These are phyloP conservation scores for Sesamia inferens DNA, from an alignment of 2,888 invertebrate genomes.

Conservation along the genomic window DNA sequence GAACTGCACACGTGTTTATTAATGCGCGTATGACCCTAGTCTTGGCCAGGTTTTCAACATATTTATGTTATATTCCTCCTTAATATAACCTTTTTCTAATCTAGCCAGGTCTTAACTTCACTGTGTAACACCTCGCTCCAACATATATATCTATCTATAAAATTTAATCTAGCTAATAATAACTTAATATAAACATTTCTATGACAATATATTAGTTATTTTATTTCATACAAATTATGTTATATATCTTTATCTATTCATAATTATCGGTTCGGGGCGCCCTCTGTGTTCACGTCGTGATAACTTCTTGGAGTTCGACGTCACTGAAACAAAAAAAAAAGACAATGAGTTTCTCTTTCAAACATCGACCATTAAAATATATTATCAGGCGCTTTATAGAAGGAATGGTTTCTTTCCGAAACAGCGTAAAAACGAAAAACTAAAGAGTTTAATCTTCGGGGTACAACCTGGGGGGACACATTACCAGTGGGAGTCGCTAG, in stretches of 20 bases:
- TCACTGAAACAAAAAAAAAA: slow-evolving; percentile 47
- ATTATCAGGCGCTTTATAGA: too few relatives aligned
- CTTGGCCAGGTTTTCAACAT: neutral
- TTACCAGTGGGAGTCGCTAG: too few relatives aligned
- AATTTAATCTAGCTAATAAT: slow-evolving; percentile 55
- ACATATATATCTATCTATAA: slow-evolving; percentile 49
- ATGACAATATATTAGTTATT: slow-evolving; percentile 55
- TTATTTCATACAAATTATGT: slow-evolving; percentile 55
- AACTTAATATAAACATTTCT: slow-evolving; percentile 56
- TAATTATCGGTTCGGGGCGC: slow-evolving; percentile 47
- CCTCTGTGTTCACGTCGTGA: slow-evolving; percentile 37
- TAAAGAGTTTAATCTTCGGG: too few relatives aligned
- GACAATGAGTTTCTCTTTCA: neutral
- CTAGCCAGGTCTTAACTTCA: neutral
- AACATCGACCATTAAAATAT: too few relatives aligned
- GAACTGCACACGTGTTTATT: too few relatives aligned
- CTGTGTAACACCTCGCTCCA: slow-evolving; percentile 30
- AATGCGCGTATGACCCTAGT: too few relatives aligned
- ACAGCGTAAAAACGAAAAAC: too few relatives aligned
- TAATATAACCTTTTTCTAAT: neutral
- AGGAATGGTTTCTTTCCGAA: too few relatives aligned
- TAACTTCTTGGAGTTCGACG: slow-evolving; percentile 43
- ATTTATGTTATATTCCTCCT: neutral
- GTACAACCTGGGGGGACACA: too few relatives aligned
- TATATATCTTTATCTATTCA: slow-evolving; percentile 45